These are phyloP conservation scores for Hesperia comma DNA, from an alignment of 2,888 invertebrate species.

Conservation along the genomic window DNA sequence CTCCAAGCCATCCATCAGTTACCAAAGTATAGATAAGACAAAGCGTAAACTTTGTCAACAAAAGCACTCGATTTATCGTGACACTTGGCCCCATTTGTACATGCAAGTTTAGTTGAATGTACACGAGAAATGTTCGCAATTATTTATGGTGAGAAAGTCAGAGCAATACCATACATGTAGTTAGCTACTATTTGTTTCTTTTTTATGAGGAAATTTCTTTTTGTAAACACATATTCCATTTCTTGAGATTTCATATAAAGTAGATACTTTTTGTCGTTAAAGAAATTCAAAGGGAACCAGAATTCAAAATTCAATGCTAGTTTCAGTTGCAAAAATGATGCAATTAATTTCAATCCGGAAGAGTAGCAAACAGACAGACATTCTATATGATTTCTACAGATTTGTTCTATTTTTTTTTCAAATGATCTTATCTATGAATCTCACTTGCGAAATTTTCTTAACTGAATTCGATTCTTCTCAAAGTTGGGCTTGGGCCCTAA, in stretches of 20 bases:
- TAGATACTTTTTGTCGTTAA: neutral
- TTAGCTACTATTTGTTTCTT: neutral
- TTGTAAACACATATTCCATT: too few relatives aligned
- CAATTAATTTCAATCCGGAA: neutral
- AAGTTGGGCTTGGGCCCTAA: too few relatives aligned
- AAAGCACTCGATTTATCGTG: conserved; percentile 48
- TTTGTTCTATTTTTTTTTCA: neutral
- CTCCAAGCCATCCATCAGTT: conserved; percentile 17
- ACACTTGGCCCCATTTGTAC: conserved; percentile 34
- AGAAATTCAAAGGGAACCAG: neutral
- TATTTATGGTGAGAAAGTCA: conserved; percentile 21
- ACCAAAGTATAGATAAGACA: conserved; percentile 48
- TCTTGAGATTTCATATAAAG: too few relatives aligned
- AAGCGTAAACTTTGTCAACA: conserved; percentile 62
- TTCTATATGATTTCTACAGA: too few relatives aligned
- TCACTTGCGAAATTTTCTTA: too few relatives aligned
- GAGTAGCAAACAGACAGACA: too few relatives aligned
- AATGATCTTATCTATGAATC: too few relatives aligned
- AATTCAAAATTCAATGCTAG: neutral
- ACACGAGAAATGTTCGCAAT: conserved; percentile 18
- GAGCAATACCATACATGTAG: neutral
- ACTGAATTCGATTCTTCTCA: too few relatives aligned
- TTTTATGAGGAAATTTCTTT: too few relatives aligned
- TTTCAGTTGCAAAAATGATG: neutral
- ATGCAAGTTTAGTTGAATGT: conserved; percentile 26